Evolutionary conservation across 2,888 invertebrate genomes (phyloP), one percentile per base, ranked within the genome.

Genomic region (Cacoxenus indagator): DNA sequence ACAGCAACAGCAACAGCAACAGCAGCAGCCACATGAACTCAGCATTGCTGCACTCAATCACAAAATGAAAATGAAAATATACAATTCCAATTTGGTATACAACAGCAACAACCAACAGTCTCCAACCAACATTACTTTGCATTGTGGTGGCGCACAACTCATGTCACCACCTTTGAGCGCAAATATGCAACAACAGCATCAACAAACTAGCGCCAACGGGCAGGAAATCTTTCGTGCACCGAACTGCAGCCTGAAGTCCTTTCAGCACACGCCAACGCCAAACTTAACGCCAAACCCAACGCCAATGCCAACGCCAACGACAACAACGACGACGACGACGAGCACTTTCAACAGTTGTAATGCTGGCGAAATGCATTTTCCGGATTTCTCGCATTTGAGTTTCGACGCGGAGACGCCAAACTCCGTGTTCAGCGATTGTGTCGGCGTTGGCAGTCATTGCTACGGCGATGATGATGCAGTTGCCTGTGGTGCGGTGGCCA

Each of bases 361-460:
- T 43, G 66, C 69, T 9, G 64, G 46, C 64, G 85, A 85, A 9
- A 68, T 81, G 62, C 84, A 86, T 70, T 87, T 85, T 74, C 78
- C 81, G 67, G 86, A 87, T 68, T 84, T 85, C 65, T 84, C 87
- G 57, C 83, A 75, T 76, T 80, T 78, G 22, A 82, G 77, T 72
- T 83, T 81, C 43, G 77, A 81, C 37, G 82, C 83, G 51, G 88
- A 88, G 70, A 88, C 88, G 19, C 88, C 88, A 3, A 88, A 80
- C 51, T 88, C 88, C n/a, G 84, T 85, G 61, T 87, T 86, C 65
- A 82, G 86, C 48, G 83, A 85, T n/a, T 70, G 78, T 67, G 67
- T 46, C 5, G 65, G 54, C 8, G 43, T 22, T n/a, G 11, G 51
- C 51, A 67, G 65, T 24, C 73, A 73, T 48, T 64, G 72, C 67